Base-by-base conservation (phyloP, 2,888 invertebrate species). In the Margaritifera margaritifera region DNA sequence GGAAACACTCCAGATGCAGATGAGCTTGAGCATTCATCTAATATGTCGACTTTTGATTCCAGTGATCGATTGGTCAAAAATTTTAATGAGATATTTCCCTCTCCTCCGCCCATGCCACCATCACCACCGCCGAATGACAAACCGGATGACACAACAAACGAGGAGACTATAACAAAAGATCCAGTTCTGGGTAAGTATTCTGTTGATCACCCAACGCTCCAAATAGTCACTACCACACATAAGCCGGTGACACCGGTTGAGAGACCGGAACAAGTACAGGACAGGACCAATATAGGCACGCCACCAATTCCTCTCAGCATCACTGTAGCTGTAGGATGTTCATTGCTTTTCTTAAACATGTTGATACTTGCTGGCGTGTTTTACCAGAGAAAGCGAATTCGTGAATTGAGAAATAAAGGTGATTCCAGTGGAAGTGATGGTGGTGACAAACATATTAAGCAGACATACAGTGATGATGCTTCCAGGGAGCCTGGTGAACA, bases 321-420 rank as follows among this genome's bases (percentile, higher is more conserved):
- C 31, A 88, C 87, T 19, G 96, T 98, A 81, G 97, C 97, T 62
- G 96, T 98, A 77, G 98, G 98, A 55, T 96, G 97, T 87, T 96
- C 96, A 6, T 91, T 98, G 70, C 92, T 98, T 31, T 96, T 97
- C 83, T 91, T 98, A 6, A 98, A 98, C 88, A 95, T 97, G 59
- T 91, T 97, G 50, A 96, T 98, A 86, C 97, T 97, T 87, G 97
- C 97, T 66, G 97, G 96, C 5, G 96, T 97, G 0, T 97, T 97
- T 89, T 97, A 97, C 87, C 97, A 97, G 87, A 82, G 90, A 70
- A 89, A 90, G 66, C 72, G 86, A 42, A 85, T 88, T 31, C 79
- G 81, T 62, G 84, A 82, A 71, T 69, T 86, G 66, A 71, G 75
- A 25, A 67, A 71, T 27, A 60, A 69, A 70, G 31, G 68, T 59